A percentile compares a stretch with the other conserved stretches of the same genome.
phyloP scores from a whole-genome alignment of 2,888 invertebrate genomes.

The Chrysina gloriosa region DNA sequence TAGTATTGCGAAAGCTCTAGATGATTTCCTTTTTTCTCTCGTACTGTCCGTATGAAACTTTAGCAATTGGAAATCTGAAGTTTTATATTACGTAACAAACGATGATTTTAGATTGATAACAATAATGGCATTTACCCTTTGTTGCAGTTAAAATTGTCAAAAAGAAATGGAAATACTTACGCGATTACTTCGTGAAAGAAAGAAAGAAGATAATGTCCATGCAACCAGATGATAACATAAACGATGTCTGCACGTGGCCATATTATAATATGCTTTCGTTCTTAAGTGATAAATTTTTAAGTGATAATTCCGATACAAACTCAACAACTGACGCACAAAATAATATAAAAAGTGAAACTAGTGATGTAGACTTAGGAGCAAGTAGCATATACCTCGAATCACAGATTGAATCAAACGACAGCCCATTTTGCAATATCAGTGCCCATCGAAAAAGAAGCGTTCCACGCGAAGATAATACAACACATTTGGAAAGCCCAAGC shows the following conservation, averaged over 20 bases:
- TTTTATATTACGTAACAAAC: no score
- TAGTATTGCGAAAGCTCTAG: no score
- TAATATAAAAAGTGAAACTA: neutral
- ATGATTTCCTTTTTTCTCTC: no score
- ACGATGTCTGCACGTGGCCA: neutral
- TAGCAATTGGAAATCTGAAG: no score
- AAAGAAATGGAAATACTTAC: neutral
- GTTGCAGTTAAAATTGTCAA: neutral
- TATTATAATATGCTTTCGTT: neutral
- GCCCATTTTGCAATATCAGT: neutral
- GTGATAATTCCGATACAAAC: neutral
- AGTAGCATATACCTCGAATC: neutral
- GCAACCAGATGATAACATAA: neutral
- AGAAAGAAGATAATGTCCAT: neutral
- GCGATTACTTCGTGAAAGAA: neutral
- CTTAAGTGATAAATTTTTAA: neutral
- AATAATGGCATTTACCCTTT: no score
- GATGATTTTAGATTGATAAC: no score
- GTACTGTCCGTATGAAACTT: no score
- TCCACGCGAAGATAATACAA: neutral
- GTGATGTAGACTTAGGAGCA: neutral
- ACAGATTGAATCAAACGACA: neutral
- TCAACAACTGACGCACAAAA: neutral
- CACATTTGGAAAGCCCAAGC: neutral
- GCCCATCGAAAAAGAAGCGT: neutral